Evolutionary conservation across 2,888 invertebrate species (phyloP).

Genomic region (Rhimphoctona megacephalus): DNA sequence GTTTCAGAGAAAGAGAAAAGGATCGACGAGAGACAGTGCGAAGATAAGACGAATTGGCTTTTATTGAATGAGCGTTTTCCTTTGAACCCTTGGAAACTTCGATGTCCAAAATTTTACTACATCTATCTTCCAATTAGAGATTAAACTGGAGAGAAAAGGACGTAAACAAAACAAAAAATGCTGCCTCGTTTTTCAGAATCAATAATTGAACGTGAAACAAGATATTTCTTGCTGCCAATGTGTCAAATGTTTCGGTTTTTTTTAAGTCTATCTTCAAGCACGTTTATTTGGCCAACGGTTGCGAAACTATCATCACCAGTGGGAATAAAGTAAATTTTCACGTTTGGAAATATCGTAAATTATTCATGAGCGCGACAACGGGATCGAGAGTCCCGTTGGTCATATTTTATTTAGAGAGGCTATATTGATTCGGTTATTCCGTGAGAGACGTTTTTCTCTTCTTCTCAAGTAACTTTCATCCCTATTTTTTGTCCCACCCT

Average conservation of each 20-base stretch:
- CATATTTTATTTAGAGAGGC: slow-evolving; percentile 61
- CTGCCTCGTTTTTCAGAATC: slow-evolving; percentile 46
- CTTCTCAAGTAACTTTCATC: slow-evolving; percentile 37
- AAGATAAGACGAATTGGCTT: slow-evolving; percentile 65
- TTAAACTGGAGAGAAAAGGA: neutral
- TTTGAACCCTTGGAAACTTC: slow-evolving; percentile 48
- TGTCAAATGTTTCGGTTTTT: slow-evolving; percentile 11
- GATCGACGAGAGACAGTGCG: slow-evolving; percentile 44
- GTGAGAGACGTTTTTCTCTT: slow-evolving; percentile 32
- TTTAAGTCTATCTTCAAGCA: neutral
- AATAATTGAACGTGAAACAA: slow-evolving; percentile 47
- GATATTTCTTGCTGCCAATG: neutral
- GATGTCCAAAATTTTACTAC: slow-evolving; percentile 42
- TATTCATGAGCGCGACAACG: slow-evolving; percentile 59
- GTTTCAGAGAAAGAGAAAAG: slow-evolving; percentile 21
- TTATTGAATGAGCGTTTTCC: slow-evolving; percentile 42
- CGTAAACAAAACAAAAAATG: slow-evolving; percentile 12
- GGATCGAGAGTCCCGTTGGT: slow-evolving; percentile 41
- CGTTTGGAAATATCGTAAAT: slow-evolving; percentile 60
- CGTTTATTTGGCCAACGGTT: slow-evolving; percentile 43
- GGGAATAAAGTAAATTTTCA: slow-evolving; percentile 55
- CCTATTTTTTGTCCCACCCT: slow-evolving; percentile 4
- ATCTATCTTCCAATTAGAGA: slow-evolving; percentile 10
- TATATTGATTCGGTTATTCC: slow-evolving; percentile 44
- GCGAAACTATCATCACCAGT: slow-evolving; percentile 62